Evolutionary conservation across 1,140 invertebrate genomes (phyloP), one percentile per base, ranked within the genome.

Genomic region (Aplysia californica): DNA sequence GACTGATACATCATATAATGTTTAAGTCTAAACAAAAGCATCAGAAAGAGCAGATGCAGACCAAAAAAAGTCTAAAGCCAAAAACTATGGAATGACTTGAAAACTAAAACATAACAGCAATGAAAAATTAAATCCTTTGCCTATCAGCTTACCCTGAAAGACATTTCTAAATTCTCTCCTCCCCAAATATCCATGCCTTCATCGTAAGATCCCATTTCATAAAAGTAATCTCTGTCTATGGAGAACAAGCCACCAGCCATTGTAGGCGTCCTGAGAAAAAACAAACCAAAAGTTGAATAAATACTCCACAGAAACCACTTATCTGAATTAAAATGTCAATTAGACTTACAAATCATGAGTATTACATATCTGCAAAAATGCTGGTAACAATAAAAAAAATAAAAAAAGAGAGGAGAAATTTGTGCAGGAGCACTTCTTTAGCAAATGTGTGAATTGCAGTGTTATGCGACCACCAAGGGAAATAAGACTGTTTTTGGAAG

Each of bases 131-230:
- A n/a, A n/a, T n/a, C n/a, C n/a, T n/a, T n/a, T n/a, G n/a, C n/a
- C n/a, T n/a, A n/a, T n/a, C 23, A 29, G 87, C 88, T 93, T 93
- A 99, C 97, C 93, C 97, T 93, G 90, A 99, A 99, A 79, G 97
- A 98, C 95, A 99, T 98, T 92, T 99, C 98, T 41, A 99, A 92
- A 92, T 99, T 99, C 91, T 99, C 98, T 75, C 97, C 98, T 38
- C 98, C 98, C 98, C 98, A 99, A 81, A 99, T 99, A 87, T 99
- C 97, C 98, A 99, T 99, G 82, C 97, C 97, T 90, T 97, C 94
- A 89, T 99, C 98, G 88, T 99, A 99, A 35, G 96, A 94, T 23
- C 98, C 98, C 74, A 99, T 92, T 91, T 89, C 87, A 85, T 90
- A 90, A 73, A 99, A 99, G 90, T 98, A 99, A 18, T 98, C 95